Conservation (phyloP, 2,797 vertebrate species). For the Chelonia mydas region DNA sequence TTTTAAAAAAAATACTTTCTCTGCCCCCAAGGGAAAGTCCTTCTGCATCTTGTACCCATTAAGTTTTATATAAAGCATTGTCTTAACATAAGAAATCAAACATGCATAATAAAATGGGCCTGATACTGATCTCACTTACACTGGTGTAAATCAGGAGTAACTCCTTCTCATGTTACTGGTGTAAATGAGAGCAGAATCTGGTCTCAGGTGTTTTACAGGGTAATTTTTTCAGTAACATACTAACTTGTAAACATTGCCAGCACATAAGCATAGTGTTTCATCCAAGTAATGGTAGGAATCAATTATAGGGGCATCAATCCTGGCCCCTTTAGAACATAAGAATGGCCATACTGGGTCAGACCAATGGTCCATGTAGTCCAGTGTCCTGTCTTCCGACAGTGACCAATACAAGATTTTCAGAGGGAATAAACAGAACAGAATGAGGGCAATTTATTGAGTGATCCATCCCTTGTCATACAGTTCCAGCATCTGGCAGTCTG, state of each 20-base stretch:
- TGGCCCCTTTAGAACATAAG: neutral
- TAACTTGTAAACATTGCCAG: neutral
- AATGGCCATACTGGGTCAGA: neutral
- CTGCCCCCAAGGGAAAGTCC: neutral
- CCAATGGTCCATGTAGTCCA: too few species aligned
- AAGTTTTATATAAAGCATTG: neutral
- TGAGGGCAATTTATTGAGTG: too few species aligned
- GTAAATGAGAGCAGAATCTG: neutral
- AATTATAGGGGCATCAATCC: neutral
- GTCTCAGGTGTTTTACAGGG: neutral
- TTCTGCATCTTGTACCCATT: neutral
- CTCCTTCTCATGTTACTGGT: too few species aligned
- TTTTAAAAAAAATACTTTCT: neutral
- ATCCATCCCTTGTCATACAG: too few species aligned
- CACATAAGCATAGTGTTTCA: neutral
- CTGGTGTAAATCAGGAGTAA: neutral
- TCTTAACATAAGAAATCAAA: neutral
- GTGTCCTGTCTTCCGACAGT: too few species aligned
- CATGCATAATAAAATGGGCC: fast-evolving
- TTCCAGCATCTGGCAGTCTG: too few species aligned
- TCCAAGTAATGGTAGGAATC: neutral
- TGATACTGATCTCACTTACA: neutral
- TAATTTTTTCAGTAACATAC: neutral
- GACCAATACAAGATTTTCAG: too few species aligned
- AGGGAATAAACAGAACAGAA: too few species aligned